Evolutionary conservation across 1,140 invertebrate genomes (phyloP).

Genomic region (Pomacea maculata): DNA sequence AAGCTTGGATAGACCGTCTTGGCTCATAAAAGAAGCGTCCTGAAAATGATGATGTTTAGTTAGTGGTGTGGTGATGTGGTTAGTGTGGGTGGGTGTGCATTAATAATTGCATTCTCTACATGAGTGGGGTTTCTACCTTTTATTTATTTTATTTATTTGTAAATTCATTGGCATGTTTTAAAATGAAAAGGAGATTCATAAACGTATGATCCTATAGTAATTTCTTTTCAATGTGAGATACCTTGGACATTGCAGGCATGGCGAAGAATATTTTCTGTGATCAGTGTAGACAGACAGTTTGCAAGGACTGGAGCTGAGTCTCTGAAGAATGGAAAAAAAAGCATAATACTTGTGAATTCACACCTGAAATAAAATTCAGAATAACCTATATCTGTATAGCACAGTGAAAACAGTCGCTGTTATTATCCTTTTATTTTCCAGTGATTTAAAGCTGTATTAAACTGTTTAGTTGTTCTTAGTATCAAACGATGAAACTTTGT

Average conservation of each 20-base stretch:
- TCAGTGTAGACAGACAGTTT: constrained; percentile 59
- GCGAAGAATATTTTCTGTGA: constrained; percentile 57
- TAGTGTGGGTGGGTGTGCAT: too few species aligned
- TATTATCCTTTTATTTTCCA: background rate
- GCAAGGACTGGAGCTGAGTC: constrained; percentile 48
- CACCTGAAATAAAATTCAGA: background rate
- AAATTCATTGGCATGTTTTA: too few species aligned
- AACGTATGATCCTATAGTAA: too few species aligned
- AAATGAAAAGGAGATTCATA: too few species aligned
- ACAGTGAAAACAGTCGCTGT: too few species aligned
- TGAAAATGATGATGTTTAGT: constrained; percentile 26
- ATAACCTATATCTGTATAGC: too few species aligned
- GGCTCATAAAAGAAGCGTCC: constrained; percentile 60
- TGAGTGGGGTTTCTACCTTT: too few species aligned
- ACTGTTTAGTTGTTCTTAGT: background rate
- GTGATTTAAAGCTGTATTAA: background rate
- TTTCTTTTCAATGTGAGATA: constrained; percentile 5
- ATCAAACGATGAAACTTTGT: too few species aligned
- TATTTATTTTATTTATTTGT: too few species aligned
- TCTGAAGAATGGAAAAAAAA: constrained; percentile 28
- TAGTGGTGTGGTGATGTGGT: too few species aligned
- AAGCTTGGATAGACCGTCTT: constrained; percentile 59
- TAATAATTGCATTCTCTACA: too few species aligned
- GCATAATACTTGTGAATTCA: background rate
- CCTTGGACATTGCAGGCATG: constrained; percentile 61